Conservation (phyloP, 2,888 invertebrate species). For the Epistrophe eligans region DNA sequence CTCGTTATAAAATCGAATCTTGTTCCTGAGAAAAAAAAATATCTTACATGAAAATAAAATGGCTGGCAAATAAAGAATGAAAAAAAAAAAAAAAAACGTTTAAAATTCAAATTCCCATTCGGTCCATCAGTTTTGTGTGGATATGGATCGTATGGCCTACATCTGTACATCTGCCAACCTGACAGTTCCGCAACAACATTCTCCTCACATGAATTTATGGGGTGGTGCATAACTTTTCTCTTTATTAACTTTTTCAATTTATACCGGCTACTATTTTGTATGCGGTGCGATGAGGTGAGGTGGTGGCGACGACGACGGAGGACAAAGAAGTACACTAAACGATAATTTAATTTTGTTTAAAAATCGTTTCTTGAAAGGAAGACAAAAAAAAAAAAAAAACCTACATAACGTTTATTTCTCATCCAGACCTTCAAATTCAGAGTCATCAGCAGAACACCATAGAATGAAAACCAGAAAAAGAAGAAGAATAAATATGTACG, state of each 20-base stretch:
- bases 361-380: slow-evolving; percentile 24
- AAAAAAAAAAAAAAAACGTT: slow-evolving; percentile 31
- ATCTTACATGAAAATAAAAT: slow-evolving; percentile 35
- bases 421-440: slow-evolving; percentile 11
- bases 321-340: slow-evolving; percentile 36
- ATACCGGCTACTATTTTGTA: slow-evolving; percentile 36
- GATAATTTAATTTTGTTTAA: slow-evolving; percentile 65
- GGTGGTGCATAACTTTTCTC: slow-evolving; percentile 66
- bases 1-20: slow-evolving; percentile 68
- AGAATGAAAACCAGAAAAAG: background rate
- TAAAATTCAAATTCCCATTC: slow-evolving; percentile 65
- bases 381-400: slow-evolving; percentile 1
- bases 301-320: background rate
- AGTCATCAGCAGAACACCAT: slow-evolving; percentile 20
- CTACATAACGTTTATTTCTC: slow-evolving; percentile 16
- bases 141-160: slow-evolving; percentile 53
- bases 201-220: slow-evolving; percentile 35
- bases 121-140: slow-evolving; percentile 42
- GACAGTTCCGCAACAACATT: slow-evolving; percentile 29
- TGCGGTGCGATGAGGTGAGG: background rate
- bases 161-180: slow-evolving; percentile 62
- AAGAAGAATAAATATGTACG: background rate
- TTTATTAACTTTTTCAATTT: slow-evolving; percentile 70
- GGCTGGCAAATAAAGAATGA: background rate
- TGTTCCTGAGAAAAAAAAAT: slow-evolving; percentile 35